Evolutionary conservation across 2,888 invertebrate genomes (phyloP).

Genomic region (Philonicus albiceps): DNA sequence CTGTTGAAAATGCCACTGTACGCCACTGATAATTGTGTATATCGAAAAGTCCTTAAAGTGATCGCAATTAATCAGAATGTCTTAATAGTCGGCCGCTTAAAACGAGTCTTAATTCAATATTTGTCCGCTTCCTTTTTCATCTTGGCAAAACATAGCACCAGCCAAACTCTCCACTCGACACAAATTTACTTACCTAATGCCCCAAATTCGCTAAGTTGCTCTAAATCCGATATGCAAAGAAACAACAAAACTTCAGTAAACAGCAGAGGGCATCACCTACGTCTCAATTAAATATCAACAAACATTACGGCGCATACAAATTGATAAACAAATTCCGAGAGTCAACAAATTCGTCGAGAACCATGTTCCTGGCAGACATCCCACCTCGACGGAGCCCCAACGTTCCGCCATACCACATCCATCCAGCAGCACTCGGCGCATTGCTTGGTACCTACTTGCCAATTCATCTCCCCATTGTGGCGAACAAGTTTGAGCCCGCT

Average conservation of each 20-base stretch:
- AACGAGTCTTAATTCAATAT: conserved; percentile 1
- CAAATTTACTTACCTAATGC: conserved; percentile 41
- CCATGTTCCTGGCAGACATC: conserved; percentile 31
- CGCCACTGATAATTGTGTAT: not conserved
- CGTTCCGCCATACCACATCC: not conserved
- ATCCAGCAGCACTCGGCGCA: conserved; percentile 15
- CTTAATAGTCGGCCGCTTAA: not conserved
- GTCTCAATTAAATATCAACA: conserved; percentile 54
- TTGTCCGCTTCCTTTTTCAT: not conserved
- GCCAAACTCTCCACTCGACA: conserved; percentile 32
- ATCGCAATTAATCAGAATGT: not conserved
- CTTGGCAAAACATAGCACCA: not conserved
- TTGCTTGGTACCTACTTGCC: conserved; percentile 39
- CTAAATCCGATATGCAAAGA: conserved; percentile 39
- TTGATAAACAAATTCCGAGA: conserved; percentile 52
- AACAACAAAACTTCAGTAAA: conserved; percentile 42
- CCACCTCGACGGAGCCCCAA: not conserved
- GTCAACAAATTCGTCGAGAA: conserved; percentile 50
- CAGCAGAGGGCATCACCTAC: conserved; percentile 46
- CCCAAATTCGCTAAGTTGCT: conserved; percentile 41
- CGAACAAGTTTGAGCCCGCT: conserved; percentile 42
- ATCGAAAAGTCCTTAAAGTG: not conserved
- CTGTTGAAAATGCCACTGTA: too few species aligned
- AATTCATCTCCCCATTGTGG: conserved; percentile 44
- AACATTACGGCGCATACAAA: conserved; percentile 53